Evolutionary conservation across 2,797 vertebrate species (phyloP).

Genomic region (Salarias fasciatus): DNA sequence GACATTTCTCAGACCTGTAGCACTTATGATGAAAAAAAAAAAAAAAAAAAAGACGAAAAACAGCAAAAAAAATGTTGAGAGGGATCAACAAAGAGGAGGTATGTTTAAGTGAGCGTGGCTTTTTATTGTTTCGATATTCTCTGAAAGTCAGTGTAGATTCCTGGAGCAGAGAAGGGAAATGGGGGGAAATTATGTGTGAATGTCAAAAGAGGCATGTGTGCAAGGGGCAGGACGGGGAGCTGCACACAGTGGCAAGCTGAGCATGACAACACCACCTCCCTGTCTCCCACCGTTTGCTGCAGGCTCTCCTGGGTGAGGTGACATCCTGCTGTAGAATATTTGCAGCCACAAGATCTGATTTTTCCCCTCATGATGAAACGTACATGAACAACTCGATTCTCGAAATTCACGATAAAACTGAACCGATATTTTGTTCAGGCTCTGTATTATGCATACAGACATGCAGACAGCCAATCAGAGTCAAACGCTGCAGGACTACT

Average conservation of each 20-base stretch:
- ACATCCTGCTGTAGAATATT: conserved; percentile 17
- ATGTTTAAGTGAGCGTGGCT: conserved; percentile 17
- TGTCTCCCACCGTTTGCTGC: conserved; percentile 17
- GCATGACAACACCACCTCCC: conserved; percentile 21
- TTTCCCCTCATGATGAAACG: too few species aligned
- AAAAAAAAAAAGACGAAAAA: background rate
- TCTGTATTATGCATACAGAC: too few species aligned
- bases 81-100: background rate
- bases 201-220: conserved; percentile 37
- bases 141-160: conserved; percentile 47
- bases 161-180: conserved; percentile 25
- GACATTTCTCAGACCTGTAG: too few species aligned
- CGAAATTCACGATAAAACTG: too few species aligned
- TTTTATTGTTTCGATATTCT: conserved; percentile 27
- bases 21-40: background rate
- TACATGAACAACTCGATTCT: too few species aligned
- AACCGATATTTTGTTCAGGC: too few species aligned
- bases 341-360: background rate
- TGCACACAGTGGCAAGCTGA: conserved; percentile 30
- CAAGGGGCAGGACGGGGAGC: conserved; percentile 21
- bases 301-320: conserved; percentile 16
- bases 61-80: background rate
- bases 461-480: too few species aligned
- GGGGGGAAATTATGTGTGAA: conserved; percentile 40
- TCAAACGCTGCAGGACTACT: too few species aligned